A percentile compares a stretch with the other conserved stretches of the same genome.
Evolutionary conservation across 2,797 vertebrate genomes (phyloP).

Genomic region (Hafferia zeledoni): DNA sequence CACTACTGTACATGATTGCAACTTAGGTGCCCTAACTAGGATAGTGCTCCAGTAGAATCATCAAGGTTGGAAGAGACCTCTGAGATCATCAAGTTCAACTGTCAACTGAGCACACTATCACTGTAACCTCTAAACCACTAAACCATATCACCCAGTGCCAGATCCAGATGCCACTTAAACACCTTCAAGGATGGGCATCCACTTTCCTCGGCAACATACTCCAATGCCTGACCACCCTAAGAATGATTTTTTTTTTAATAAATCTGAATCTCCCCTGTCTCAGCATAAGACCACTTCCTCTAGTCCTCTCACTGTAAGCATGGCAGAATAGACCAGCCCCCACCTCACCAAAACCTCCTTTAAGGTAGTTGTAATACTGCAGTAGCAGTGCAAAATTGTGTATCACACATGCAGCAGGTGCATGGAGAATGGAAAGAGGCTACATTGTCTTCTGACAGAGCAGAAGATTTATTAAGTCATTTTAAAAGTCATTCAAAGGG

Average conservation of each 20-base stretch:
- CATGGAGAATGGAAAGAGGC: neutral
- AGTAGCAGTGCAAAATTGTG: rapidly evolving
- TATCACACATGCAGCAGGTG: neutral
- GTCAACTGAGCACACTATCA: neutral
- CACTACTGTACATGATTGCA: neutral
- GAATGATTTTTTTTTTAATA: neutral
- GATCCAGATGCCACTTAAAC: neutral
- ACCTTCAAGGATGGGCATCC: neutral
- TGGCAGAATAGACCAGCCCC: neutral
- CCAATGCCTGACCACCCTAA: neutral
- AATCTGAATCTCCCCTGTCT: neutral
- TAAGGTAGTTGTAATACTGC: neutral
- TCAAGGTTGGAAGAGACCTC: neutral
- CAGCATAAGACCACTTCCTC: neutral
- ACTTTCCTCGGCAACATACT: neutral
- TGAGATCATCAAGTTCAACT: neutral
- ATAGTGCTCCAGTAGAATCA: neutral
- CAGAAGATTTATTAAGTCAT: neutral
- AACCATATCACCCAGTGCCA: neutral
- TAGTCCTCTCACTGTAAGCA: neutral
- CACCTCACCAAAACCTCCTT: neutral
- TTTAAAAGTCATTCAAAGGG: neutral
- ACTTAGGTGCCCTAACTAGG: neutral
- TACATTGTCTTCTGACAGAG: neutral
- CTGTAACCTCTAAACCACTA: neutral